A percentile compares a stretch with the other conserved stretches of the same genome.
These are phyloP conservation scores for Augochlorella aurata DNA, from an alignment of 2,888 invertebrate genomes.

Conservation along the genomic window DNA sequence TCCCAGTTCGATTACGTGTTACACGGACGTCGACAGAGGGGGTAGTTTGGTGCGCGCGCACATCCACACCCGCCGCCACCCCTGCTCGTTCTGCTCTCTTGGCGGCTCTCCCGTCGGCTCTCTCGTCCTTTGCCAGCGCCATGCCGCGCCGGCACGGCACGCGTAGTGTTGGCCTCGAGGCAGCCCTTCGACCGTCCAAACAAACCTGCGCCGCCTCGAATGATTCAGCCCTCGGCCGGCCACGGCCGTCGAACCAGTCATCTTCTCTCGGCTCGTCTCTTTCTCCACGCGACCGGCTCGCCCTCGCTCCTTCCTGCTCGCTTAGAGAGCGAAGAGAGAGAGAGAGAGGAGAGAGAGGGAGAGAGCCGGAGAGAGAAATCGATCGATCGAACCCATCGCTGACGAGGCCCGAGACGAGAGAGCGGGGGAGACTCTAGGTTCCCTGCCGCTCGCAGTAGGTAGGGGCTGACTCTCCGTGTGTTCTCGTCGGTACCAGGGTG, in stretches of 20 bases:
- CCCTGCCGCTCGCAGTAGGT: slow-evolving; percentile 14
- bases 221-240: not conserved
- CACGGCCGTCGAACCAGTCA: not conserved
- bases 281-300: not conserved
- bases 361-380: not conserved
- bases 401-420: slow-evolving; percentile 26
- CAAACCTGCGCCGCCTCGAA: not conserved
- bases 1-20: slow-evolving; percentile 81
- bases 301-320: not conserved
- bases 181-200: not conserved
- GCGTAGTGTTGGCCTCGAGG: slow-evolving; percentile 32
- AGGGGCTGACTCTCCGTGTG: slow-evolving; percentile 37
- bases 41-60: slow-evolving; percentile 77
- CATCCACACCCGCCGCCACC: slow-evolving; percentile 56
- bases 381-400: slow-evolving; percentile 38
- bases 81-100: slow-evolving; percentile 30
- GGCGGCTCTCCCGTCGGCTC: not conserved
- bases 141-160: not conserved
- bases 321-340: not conserved
- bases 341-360: not conserved
- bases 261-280: not conserved
- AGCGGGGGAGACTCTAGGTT: slow-evolving; percentile 31
- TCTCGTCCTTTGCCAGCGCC: not conserved
- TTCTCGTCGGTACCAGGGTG: slow-evolving; percentile 58
- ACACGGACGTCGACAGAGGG: slow-evolving; percentile 65